Conservation (phyloP, 1,140 invertebrate genomes). For the Lasioglossum albipes region DNA sequence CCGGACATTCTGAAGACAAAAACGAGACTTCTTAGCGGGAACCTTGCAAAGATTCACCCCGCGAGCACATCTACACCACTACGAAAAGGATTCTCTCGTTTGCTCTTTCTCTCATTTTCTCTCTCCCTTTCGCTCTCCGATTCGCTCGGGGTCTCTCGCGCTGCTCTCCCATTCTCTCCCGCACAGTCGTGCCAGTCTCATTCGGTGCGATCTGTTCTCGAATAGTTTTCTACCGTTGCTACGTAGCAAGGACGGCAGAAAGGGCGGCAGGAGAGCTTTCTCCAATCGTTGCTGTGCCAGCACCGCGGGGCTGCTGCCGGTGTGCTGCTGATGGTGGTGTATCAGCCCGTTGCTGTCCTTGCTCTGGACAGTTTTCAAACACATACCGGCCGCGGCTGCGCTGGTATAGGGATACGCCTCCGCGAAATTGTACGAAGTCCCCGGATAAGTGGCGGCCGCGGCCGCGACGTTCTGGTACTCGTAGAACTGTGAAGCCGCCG, state of each 20-base stretch:
- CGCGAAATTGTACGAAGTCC: constrained; percentile 86
- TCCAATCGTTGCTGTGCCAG: constrained; percentile 72
- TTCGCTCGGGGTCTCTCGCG: not conserved
- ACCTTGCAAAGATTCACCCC: constrained; percentile 29
- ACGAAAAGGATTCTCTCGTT: not conserved
- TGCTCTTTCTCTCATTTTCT: too few relatives aligned
- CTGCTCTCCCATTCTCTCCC: constrained; percentile 26
- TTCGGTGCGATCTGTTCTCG: constrained; percentile 46
- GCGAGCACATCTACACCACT: not conserved
- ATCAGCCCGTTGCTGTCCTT: constrained; percentile 55
- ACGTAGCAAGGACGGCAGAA: constrained; percentile 76
- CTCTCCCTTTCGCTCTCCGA: not conserved
- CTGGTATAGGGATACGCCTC: constrained; percentile 86
- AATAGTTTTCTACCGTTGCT: constrained; percentile 75
- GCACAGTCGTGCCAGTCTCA: constrained; percentile 19
- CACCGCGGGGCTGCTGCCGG: constrained; percentile 60
- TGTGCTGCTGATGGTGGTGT: constrained; percentile 53
- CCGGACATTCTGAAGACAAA: too few relatives aligned
- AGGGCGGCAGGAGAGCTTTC: constrained; percentile 75
- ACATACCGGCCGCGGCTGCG: constrained; percentile 81
- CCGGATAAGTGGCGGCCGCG: constrained; percentile 84
- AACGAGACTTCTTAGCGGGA: constrained; percentile 5
- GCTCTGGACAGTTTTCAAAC: constrained; percentile 72
- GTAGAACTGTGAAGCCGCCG: constrained; percentile 87
- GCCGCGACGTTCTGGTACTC: constrained; percentile 86